These are phyloP conservation scores for Harpegnathos saltator DNA, from an alignment of 1,140 invertebrate species.

Conservation along the genomic window DNA sequence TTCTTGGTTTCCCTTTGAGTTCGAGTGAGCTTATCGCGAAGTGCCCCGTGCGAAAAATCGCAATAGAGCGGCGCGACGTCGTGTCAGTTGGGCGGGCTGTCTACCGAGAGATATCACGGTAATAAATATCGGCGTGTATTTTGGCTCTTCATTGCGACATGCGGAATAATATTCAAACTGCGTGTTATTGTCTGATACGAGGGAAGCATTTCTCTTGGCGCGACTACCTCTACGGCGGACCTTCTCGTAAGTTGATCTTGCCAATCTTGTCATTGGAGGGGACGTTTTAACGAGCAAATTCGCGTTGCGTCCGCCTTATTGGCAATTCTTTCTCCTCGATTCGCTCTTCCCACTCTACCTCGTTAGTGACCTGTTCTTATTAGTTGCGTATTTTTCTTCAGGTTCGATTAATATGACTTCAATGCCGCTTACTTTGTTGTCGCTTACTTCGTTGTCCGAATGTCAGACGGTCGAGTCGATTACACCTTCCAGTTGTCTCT, in stretches of 20 bases:
- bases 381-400: neutral
- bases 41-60: constrained; percentile 44
- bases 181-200: neutral
- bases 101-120: constrained; percentile 4
- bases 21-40: constrained; percentile 45
- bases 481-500: constrained; percentile 60
- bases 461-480: neutral
- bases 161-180: constrained; percentile 10
- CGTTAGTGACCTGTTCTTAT: neutral
- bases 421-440: neutral
- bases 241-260: constrained; percentile 3
- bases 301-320: too few species aligned
- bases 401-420: neutral
- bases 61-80: constrained; percentile 1
- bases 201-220: constrained; percentile 12
- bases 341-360: neutral
- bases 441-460: neutral
- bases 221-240: neutral
- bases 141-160: too few species aligned
- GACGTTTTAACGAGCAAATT: too few species aligned
- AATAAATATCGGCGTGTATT: constrained; percentile 26
- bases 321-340: neutral
- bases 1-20: constrained; percentile 37
- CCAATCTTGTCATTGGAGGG: neutral
- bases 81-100: constrained; percentile 18